Conservation (phyloP, 2,113 vertebrate genomes). For the Crotalus tigris region DNA sequence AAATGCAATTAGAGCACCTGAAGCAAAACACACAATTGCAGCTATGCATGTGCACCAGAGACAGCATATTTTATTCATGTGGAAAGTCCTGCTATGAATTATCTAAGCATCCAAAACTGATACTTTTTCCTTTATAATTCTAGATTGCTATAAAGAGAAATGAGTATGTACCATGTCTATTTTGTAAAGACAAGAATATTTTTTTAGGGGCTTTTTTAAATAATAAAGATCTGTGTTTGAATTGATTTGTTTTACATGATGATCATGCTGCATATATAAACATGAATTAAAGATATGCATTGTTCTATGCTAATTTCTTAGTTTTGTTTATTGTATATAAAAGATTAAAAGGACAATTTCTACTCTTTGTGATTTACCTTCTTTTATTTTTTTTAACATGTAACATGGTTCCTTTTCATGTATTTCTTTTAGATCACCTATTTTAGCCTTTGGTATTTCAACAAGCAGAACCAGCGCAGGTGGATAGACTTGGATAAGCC, state of each 20-base stretch:
- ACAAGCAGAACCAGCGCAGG: conserved; percentile 95
- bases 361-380: not conserved
- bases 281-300: not conserved
- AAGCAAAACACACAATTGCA: conserved; percentile 55
- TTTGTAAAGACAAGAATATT: not conserved
- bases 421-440: conserved; percentile 81
- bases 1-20: conserved; percentile 41
- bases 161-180: not conserved
- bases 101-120: not conserved
- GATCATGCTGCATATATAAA: not conserved
- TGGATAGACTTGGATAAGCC: conserved; percentile 98
- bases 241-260: not conserved
- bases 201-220: not conserved
- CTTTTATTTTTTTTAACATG: not conserved
- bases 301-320: not conserved
- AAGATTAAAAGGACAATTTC: not conserved
- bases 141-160: not conserved
- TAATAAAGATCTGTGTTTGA: not conserved
- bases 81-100: not conserved
- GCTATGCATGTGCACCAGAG: conserved; percentile 32
- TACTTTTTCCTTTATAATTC: not conserved
- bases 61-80: conserved; percentile 30
- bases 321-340: not conserved
- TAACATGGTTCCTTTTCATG: not conserved
- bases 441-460: conserved; percentile 98